Base-by-base conservation (phyloP, 2,797 vertebrate genomes). In the Gymnoscopelus microlampas region DNA sequence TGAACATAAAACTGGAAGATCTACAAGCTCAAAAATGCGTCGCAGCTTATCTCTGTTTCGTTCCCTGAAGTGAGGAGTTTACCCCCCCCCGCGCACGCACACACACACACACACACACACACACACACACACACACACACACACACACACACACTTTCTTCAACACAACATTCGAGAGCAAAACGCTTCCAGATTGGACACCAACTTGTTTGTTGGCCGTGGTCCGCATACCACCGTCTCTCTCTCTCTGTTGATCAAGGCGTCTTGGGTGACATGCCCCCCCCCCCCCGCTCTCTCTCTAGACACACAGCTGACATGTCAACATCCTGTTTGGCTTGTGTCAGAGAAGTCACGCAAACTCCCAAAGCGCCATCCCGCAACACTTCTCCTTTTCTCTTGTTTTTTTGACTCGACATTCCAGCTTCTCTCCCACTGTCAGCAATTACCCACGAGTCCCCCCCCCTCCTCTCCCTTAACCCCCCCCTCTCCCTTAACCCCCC, bases 361-460 rank as follows among this genome's bases (percentile, higher is more conserved):
- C 50, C 8, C 12, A 60, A 64, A 70, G 26, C 32, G 4, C 63
- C 54, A 44, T 44, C 39, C 39, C 2, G 39, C 39, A 72, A 65
- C 66, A 66, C 35, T 61, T 74, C 35, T 66, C 67, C 72, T 44
- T 44, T 77, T 85, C 77, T 77, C 68, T 85, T 88, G 68, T 19
- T 19, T 19, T 77, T 80, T 66, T 69, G 56, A 63, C 62, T 79
- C 62, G 70, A 79, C 65, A 32, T 73, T 76, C 49, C 58, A 0
- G 39, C 39, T 44, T 44, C 71, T 83, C 72, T 79, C 72, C 78
- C 73, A 70, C 88, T 87, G 87, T 88, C 81, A 82, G 77, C 81
- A 86, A 79, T 87, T 87, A 87, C 65, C 39, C 71, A n/a, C 2
- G 26, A 73, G 77, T 60, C 74, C 76, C 74, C 57, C 56, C 55